Evolutionary conservation across 2,888 invertebrate species (phyloP).

Genomic region (Pseudococcus jackbeardsleyi): DNA sequence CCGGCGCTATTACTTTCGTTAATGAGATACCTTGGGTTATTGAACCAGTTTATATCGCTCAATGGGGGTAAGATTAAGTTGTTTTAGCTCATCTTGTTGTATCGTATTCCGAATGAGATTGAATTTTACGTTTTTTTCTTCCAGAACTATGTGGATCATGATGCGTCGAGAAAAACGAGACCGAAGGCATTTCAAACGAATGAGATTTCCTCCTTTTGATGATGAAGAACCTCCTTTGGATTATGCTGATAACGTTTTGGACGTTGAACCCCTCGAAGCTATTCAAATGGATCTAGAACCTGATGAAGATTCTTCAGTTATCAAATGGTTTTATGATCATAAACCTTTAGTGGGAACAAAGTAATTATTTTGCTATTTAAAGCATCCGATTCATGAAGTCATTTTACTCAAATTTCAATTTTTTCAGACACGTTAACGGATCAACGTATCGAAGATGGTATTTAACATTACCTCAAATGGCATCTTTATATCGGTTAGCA

Average conservation of each 20-base stretch:
- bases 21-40: constrained; percentile 99
- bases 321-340: constrained; percentile 99
- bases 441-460: constrained; percentile 98
- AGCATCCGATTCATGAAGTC: too few species aligned
- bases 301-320: constrained; percentile 92
- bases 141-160: constrained; percentile 99
- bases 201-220: constrained; percentile 99
- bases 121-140: neutral
- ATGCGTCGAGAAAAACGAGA: constrained; percentile 99
- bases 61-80: constrained; percentile 86
- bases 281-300: constrained; percentile 98
- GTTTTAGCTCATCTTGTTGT: neutral
- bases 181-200: constrained; percentile 97
- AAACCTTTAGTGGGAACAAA: constrained; percentile 93
- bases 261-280: constrained; percentile 98
- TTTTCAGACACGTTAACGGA: constrained; percentile 90
- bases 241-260: constrained; percentile 98
- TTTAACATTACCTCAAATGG: constrained; percentile 95
- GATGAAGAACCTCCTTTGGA: constrained; percentile 99
- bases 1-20: constrained; percentile 99
- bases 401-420: neutral
- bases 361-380: constrained; percentile 71
- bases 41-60: constrained; percentile 98
- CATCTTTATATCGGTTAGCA: constrained; percentile 95
- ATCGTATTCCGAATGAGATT: neutral